Evolutionary conservation across 1,140 invertebrate genomes (phyloP).

Genomic region (Caenorhabditis remanei): DNA sequence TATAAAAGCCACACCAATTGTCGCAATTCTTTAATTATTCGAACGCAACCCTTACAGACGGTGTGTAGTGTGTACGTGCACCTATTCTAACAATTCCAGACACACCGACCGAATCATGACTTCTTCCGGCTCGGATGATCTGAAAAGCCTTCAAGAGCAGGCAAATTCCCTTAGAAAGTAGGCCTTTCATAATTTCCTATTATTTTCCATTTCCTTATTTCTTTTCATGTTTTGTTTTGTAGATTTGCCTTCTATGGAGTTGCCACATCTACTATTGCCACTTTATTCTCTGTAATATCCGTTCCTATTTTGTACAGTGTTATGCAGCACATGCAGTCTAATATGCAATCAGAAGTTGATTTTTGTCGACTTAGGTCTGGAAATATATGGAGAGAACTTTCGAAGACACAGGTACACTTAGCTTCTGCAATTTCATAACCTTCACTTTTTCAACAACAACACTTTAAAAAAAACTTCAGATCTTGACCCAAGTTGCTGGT

Average conservation of each 20-base stretch:
- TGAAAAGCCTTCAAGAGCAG: slow-evolving; percentile 47
- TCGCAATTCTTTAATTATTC: slow-evolving; percentile 54
- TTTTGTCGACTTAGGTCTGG: slow-evolving; percentile 39
- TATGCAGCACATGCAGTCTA: slow-evolving; percentile 40
- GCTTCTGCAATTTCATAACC: not conserved
- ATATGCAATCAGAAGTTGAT: slow-evolving; percentile 44
- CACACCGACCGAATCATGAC: not conserved
- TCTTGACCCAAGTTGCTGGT: slow-evolving; percentile 46
- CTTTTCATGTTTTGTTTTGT: not conserved
- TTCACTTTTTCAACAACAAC: not conserved
- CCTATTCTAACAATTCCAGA: not conserved
- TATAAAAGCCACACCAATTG: slow-evolving; percentile 55
- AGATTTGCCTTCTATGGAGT: slow-evolving; percentile 51
- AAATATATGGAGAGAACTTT: slow-evolving; percentile 39
- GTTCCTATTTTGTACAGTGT: slow-evolving; percentile 45
- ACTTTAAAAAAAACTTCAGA: slow-evolving; percentile 10
- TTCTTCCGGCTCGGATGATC: slow-evolving; percentile 45
- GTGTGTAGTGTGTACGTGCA: not conserved
- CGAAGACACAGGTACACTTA: slow-evolving; percentile 20
- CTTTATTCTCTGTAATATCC: slow-evolving; percentile 40
- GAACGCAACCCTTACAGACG: not conserved
- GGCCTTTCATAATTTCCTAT: not conserved
- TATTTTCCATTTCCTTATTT: not conserved
- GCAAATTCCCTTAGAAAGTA: slow-evolving; percentile 32
- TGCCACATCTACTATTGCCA: slow-evolving; percentile 22